Conservation (phyloP, 2,113 vertebrate species). For the human (Homo sapiens) region DNA sequence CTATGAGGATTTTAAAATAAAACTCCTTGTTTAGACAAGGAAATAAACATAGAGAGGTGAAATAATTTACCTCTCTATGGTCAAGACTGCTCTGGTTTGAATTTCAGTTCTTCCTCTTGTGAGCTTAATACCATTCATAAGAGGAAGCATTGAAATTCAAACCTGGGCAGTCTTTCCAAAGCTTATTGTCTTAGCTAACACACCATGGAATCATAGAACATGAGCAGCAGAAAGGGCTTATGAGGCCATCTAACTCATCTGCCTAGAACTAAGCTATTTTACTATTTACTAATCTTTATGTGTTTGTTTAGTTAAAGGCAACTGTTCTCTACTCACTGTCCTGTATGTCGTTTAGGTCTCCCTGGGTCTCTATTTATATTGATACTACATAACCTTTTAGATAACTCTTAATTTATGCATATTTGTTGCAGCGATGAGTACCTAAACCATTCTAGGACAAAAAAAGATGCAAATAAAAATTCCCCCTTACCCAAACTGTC, state of each 20-base stretch:
- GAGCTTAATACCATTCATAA: not conserved
- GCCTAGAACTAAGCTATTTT: not conserved
- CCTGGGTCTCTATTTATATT: not conserved
- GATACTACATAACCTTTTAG: not conserved
- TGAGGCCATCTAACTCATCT: not conserved
- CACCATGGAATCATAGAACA: not conserved
- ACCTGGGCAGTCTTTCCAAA: not conserved
- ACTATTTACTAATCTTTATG: not conserved
- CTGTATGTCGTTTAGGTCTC: not conserved
- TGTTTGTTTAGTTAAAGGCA: not conserved
- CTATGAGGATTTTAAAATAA: not conserved
- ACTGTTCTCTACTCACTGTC: not conserved
- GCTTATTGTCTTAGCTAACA: not conserved
- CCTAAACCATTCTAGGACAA: not conserved
- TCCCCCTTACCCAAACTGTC: not conserved
- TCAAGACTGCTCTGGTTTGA: too few species aligned
- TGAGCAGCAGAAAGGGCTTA: not conserved
- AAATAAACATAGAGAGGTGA: not conserved
- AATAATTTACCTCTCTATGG: not conserved
- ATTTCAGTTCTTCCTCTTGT: too few species aligned
- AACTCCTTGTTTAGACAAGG: slow-evolving; percentile 29
- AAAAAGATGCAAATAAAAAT: slow-evolving; percentile 39
- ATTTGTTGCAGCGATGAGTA: not conserved
- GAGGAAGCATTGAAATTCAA: not conserved
- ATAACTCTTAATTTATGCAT: slow-evolving; percentile 4